Evolutionary conservation across 2,797 vertebrate species (phyloP).

Genomic region (Pagetopsis macropterus): DNA sequence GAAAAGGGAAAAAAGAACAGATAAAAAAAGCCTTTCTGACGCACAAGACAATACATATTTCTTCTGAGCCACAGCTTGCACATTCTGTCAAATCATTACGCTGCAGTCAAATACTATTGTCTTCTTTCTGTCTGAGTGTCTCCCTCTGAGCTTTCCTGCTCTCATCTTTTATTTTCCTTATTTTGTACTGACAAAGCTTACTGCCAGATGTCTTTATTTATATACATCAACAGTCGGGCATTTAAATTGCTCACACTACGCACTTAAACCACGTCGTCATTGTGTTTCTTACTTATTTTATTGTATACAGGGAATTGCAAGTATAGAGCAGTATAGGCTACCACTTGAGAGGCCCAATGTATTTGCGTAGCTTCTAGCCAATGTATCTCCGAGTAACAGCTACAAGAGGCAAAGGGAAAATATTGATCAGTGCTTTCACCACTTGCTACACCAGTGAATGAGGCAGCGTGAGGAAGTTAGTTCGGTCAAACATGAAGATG

Average conservation of each 20-base stretch:
- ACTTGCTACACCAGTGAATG: conserved; percentile 5
- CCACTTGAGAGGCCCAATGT: conserved; percentile 30
- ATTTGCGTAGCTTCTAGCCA: conserved; percentile 39
- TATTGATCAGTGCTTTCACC: conserved; percentile 46
- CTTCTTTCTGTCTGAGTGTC: conserved; percentile 23
- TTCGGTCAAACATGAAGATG: conserved; percentile 21
- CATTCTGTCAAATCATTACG: conserved; percentile 33
- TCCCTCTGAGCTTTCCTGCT: conserved; percentile 19
- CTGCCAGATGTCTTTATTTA: conserved; percentile 8
- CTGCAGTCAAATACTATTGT: conserved; percentile 21
- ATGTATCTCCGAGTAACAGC: conserved; percentile 53
- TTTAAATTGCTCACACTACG: conserved; percentile 21
- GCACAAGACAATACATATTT: conserved; percentile 10
- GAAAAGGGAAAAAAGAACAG: neutral
- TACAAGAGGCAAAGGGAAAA: conserved; percentile 33
- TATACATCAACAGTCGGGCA: conserved; percentile 3
- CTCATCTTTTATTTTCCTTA: conserved; percentile 15
- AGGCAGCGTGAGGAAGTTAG: conserved; percentile 29
- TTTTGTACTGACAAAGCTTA: conserved; percentile 19
- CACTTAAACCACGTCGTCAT: conserved; percentile 39
- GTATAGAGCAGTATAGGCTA: conserved; percentile 11
- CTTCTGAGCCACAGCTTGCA: conserved; percentile 22
- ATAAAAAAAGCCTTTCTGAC: neutral
- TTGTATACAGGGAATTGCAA: conserved; percentile 18
- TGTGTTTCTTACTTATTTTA: conserved; percentile 40